Evolutionary conservation across 2,888 invertebrate species (phyloP), one percentile per base, ranked within the genome.

Genomic region (Drosophila stalkeri): DNA sequence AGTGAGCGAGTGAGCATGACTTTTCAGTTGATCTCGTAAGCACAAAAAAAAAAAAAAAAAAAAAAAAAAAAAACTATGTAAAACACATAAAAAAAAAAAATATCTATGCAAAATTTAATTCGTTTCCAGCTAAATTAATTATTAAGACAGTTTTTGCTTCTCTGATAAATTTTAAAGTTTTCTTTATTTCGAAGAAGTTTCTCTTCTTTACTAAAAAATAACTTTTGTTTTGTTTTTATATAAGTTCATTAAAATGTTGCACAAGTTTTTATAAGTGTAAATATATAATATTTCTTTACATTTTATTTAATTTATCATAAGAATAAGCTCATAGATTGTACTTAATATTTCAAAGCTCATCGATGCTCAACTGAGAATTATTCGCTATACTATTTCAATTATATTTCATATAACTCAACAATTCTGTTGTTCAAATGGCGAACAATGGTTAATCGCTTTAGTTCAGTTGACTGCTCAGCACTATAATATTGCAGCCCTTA

Each of bases 401-500:
- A 18, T 41, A 62, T 63, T 37, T 37, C 37, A 52, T 52, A 33
- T 14, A 46, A 16, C 37, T 39, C 47, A 14, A 37, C 33, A 64
- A 39, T 20, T 31, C 20, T 18, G 23, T 27, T 46, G 57, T 9
- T 63, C n/a, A 37, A 33, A 23, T 23, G 8, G 37, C 11, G 31
- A 31, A n/a, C 20, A 7, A 37, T 23, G 46, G 41, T 41, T 41
- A 64, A 67, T 54, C 54, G 64, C 47, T 27, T 67, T 67, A 47
- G 51, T 47, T 59, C 43, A 57, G 54, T 54, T 69, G 27, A 59
- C 23, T 59, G 16, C 46, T 7, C 46, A 46, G 23, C n/a, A 11
- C 11, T 51, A 56, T 44, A 67, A 20, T 12, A 14, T 6, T 51
- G 63, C 55, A 67, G 27, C 68, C 60, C 64, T 68, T 47, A 35